Evolutionary conservation across 2,888 invertebrate genomes (phyloP).

Genomic region (Lobophora halterata): DNA sequence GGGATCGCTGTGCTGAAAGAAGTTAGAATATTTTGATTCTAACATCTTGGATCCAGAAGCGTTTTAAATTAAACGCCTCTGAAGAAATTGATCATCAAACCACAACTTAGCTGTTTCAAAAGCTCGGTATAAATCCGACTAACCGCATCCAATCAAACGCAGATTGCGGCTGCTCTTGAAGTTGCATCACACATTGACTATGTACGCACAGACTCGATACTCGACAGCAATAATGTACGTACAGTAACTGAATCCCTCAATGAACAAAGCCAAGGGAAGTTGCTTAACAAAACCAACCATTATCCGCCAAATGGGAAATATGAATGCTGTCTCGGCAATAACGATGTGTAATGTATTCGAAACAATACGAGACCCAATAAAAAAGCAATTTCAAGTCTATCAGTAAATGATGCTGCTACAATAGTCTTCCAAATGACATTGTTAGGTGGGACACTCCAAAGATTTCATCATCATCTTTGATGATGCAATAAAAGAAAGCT

Average conservation of each 20-base stretch:
- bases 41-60: too few relatives aligned
- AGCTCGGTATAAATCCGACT: conserved; percentile 4
- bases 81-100: background rate
- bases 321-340: conserved; percentile 4
- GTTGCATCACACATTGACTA: conserved; percentile 13
- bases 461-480: conserved; percentile 25
- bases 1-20: too few relatives aligned
- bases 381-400: too few relatives aligned
- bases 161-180: conserved; percentile 17
- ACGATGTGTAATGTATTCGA: conserved; percentile 9
- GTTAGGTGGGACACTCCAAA: conserved; percentile 5
- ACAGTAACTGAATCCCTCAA: conserved; percentile 10
- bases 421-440: background rate
- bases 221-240: too few relatives aligned
- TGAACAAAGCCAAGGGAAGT: conserved; percentile 19
- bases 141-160: conserved; percentile 16
- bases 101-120: conserved; percentile 3
- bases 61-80: too few relatives aligned
- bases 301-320: conserved; percentile 17
- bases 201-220: too few relatives aligned
- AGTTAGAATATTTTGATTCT: too few relatives aligned
- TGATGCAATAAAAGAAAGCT: conserved; percentile 33
- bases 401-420: conserved; percentile 3
- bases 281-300: conserved; percentile 17
- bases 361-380: background rate